These are phyloP conservation scores for Ectemnius continuus DNA, from an alignment of 2,888 invertebrate genomes.

Conservation along the genomic window DNA sequence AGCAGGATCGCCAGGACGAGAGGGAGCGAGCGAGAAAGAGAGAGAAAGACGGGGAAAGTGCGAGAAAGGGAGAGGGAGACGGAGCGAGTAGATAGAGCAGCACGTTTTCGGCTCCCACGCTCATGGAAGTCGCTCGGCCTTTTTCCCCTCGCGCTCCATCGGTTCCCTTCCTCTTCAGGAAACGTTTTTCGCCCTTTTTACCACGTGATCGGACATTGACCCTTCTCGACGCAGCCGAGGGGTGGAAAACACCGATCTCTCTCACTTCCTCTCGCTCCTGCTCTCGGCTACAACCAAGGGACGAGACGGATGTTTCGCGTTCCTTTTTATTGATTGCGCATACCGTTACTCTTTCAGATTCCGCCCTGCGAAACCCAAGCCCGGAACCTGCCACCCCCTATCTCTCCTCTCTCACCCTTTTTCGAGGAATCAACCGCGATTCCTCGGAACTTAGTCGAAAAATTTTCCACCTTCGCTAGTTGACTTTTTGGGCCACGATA, in stretches of 20 bases:
- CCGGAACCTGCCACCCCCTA: too few species aligned
- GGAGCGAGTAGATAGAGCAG: constrained; percentile 19
- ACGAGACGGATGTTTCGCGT: constrained; percentile 59
- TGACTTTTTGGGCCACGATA: too few species aligned
- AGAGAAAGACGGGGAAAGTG: too few species aligned
- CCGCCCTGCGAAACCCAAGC: constrained; percentile 18
- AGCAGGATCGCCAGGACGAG: too few species aligned
- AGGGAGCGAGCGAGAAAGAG: too few species aligned
- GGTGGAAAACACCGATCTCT: constrained; percentile 57
- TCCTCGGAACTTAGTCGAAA: too few species aligned
- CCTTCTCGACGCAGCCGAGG: constrained; percentile 54
- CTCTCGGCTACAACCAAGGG: constrained; percentile 40
- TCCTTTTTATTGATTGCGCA: constrained; percentile 53
- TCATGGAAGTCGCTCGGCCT: constrained; percentile 9
- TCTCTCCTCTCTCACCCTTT: too few species aligned
- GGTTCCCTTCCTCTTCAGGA: constrained; percentile 41
- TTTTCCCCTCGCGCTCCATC: constrained; percentile 22
- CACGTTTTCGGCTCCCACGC: constrained; percentile 60
- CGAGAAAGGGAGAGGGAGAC: too few species aligned
- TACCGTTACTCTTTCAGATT: constrained; percentile 47
- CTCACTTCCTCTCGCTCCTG: too few species aligned
- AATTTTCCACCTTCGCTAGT: too few species aligned
- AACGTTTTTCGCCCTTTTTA: constrained; percentile 62
- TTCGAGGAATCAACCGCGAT: too few species aligned
- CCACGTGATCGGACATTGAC: constrained; percentile 64